Evolutionary conservation across 2,797 vertebrate species (phyloP), one percentile per base, ranked within the genome.

Genomic region (Enteromius treurensis): DNA sequence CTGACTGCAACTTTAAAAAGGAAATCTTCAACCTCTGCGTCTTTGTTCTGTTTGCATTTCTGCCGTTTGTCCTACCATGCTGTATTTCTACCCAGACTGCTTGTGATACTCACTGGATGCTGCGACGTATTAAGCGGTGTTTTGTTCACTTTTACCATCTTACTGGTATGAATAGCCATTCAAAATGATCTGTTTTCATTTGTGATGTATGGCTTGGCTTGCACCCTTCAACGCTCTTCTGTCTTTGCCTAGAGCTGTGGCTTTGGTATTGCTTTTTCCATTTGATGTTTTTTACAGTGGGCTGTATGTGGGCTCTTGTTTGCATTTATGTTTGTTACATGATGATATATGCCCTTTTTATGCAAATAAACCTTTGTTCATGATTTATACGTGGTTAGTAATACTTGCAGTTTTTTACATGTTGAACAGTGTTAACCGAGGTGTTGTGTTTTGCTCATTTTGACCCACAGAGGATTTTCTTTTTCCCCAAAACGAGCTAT

Each of bases 351-450:
- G 64, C 74, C 47, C 60, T 82, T 82, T 75, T 82, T 67, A 75
- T 82, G 80, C 73, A 82, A 83, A 83, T 83, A 83, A 83, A 83
- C 65, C 10, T 62, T 69, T 77, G 47, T 77, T 83, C 37, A 77
- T 32, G 49, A 67, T 82, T 77, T 76, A 9, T 77, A 45, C 17
- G 15, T 58, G 34, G 34, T 68, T 73, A 45, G 26, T 49, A 14
- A 62, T 79, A 3, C 26, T 49, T 77, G 34, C 47, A 15, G 15
- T 76, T 67, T 58, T 74, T 75, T 71, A 58, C 34, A 55, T 55
- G 29, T 19, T n/a, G 73, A 71, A 68, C 51, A 21, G 51, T 8
- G n/a, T 23, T 58, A 58, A 58, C n/a, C 10, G n/a, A 23, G 26
- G 6, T 64, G 13, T 29, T 62, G 58, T 3, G 23, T 62, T 62